These are phyloP conservation scores for Sminthurinus aureus DNA, from an alignment of 2,888 invertebrate genomes.

Conservation along the genomic window DNA sequence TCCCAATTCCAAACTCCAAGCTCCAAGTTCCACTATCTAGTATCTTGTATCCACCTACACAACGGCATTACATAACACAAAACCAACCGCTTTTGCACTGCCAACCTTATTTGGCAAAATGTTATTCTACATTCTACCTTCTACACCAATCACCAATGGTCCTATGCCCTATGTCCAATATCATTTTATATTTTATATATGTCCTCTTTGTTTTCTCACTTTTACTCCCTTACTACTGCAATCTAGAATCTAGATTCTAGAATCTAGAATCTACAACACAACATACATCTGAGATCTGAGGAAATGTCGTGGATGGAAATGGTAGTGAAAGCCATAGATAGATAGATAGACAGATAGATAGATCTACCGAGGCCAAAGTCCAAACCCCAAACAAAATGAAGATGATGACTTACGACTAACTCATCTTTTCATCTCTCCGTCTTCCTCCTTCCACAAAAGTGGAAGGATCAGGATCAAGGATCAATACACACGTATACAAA, in stretches of 20 bases:
- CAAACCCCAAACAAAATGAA: constrained; percentile 10
- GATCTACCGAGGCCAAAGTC: constrained; percentile 23
- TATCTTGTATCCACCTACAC: constrained; percentile 20
- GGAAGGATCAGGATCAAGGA: not conserved
- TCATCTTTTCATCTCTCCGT: constrained; percentile 41
- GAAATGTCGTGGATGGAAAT: too few species aligned
- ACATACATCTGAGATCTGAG: too few species aligned
- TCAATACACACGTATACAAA: not conserved
- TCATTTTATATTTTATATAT: too few species aligned
- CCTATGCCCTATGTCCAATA: too few species aligned
- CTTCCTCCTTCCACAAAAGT: not conserved
- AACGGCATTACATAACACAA: not conserved
- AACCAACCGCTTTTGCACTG: constrained; percentile 30
- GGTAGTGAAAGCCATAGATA: not conserved
- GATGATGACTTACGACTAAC: constrained; percentile 12
- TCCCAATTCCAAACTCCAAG: too few species aligned
- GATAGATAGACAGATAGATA: constrained; percentile 20
- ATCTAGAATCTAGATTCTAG: not conserved
- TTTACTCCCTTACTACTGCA: not conserved
- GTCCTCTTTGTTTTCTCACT: too few species aligned
- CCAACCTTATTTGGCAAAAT: constrained; percentile 33
- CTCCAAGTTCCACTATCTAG: too few species aligned
- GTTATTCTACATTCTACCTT: constrained; percentile 29
- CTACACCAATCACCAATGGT: too few species aligned
- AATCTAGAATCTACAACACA: not conserved